phyloP scores from a whole-genome alignment of 1,140 invertebrate species.

The Cotesia chilonis region DNA sequence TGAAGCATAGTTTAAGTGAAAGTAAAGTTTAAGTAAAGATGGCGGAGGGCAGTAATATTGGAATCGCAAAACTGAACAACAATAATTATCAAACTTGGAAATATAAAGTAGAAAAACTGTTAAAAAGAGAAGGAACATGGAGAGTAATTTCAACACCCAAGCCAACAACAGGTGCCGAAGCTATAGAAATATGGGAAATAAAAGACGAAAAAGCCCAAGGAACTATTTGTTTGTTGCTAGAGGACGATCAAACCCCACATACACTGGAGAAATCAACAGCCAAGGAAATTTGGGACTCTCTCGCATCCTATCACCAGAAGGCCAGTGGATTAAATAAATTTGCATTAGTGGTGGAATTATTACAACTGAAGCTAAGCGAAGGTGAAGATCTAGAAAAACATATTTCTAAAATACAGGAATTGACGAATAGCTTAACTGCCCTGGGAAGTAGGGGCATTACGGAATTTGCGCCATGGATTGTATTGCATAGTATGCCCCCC shows the following conservation, averaged over 20 bases:
- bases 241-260: conserved; percentile 3
- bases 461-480: conserved; percentile 11
- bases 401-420: conserved; percentile 6
- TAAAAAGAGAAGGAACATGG: conserved; percentile 7
- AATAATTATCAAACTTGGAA: too few species aligned
- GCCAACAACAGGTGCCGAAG: background rate
- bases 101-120: too few species aligned
- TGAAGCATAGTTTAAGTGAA: too few species aligned
- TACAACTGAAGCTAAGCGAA: background rate
- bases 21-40: too few species aligned
- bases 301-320: background rate
- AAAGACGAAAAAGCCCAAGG: background rate
- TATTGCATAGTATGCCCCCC: background rate
- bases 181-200: background rate
- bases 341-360: background rate
- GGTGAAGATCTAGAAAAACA: conserved; percentile 21
- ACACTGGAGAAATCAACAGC: background rate
- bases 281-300: conserved; percentile 10
- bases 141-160: background rate
- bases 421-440: background rate
- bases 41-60: too few species aligned
- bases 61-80: too few species aligned
- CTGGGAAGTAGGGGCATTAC: conserved; percentile 1
- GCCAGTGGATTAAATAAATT: conserved; percentile 10
- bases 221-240: too few species aligned